These are phyloP conservation scores for Parelbella ahira DNA, from an alignment of 2,888 invertebrate species.

Conservation along the genomic window DNA sequence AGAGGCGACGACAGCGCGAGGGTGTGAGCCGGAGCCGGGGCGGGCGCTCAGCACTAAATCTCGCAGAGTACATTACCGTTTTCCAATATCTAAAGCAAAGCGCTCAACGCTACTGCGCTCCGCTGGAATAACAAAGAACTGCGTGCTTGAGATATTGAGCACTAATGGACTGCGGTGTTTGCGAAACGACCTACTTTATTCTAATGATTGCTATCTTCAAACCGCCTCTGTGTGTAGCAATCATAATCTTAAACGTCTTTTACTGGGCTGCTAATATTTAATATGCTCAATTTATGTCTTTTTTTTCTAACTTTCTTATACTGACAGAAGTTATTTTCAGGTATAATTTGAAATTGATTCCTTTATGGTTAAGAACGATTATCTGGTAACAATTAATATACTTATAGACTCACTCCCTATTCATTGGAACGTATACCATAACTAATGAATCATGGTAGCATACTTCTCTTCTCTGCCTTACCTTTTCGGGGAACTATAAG, in stretches of 20 bases:
- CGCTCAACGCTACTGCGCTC: slow-evolving; percentile 58
- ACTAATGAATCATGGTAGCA: no score
- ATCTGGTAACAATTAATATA: no score
- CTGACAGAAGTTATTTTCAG: no score
- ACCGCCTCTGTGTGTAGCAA: slow-evolving; percentile 4
- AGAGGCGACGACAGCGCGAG: slow-evolving; percentile 19
- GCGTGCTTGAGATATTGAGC: slow-evolving; percentile 67
- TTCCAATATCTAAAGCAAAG: slow-evolving; percentile 74
- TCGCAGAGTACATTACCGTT: slow-evolving; percentile 71
- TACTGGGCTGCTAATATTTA: no score
- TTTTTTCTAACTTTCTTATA: no score
- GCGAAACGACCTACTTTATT: slow-evolving; percentile 52
- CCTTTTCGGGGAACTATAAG: no score
- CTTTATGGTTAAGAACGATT: no score
- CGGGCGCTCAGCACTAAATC: slow-evolving; percentile 56
- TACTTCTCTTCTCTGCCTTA: no score
- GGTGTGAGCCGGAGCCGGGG: slow-evolving; percentile 30
- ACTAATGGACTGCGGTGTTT: slow-evolving; percentile 69
- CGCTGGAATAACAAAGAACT: slow-evolving; percentile 74
- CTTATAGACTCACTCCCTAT: no score
- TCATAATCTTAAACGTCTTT: slow-evolving; percentile 13
- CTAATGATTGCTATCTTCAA: slow-evolving; percentile 32
- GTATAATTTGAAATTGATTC: no score
- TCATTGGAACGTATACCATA: no score
- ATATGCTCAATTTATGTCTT: no score